phyloP scores from a whole-genome alignment of 2,797 vertebrate genomes.

The Decapterus maruadsi region DNA sequence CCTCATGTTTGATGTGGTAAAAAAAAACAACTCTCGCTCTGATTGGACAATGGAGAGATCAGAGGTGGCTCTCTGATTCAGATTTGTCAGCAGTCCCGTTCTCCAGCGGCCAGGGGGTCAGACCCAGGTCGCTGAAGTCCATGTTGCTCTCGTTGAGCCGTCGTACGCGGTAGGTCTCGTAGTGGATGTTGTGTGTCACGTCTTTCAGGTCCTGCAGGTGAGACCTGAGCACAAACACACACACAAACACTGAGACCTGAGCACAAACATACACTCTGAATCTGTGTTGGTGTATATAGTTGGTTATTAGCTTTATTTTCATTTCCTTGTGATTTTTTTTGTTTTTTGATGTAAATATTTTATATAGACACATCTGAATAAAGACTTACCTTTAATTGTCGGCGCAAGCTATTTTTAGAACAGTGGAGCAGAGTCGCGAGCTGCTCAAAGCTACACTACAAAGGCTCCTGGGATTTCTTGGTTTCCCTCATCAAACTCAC shows the following conservation, averaged over 20 bases:
- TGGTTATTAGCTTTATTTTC: too few relatives aligned
- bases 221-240: conserved; percentile 83
- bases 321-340: too few relatives aligned
- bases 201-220: conserved; percentile 98
- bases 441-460: too few relatives aligned
- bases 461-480: too few relatives aligned
- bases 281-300: too few relatives aligned
- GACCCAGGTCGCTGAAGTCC: conserved; percentile 76
- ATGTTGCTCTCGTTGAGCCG: conserved; percentile 91
- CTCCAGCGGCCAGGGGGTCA: conserved; percentile 70
- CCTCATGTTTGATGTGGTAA: conserved; percentile 18
- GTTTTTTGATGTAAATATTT: too few relatives aligned
- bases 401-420: too few relatives aligned
- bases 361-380: too few relatives aligned
- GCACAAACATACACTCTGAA: conserved; percentile 14
- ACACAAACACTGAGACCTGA: conserved; percentile 87
- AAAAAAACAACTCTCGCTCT: not conserved
- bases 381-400: too few relatives aligned
- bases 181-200: conserved; percentile 95
- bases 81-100: conserved; percentile 72
- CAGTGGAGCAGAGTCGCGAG: too few relatives aligned
- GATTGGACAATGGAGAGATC: conserved; percentile 45
- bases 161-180: conserved; percentile 91
- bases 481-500: too few relatives aligned
- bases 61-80: conserved; percentile 82